These are phyloP conservation scores for Melanotaenia pygmaea DNA, from an alignment of 2,797 vertebrate species.

Conservation along the genomic window DNA sequence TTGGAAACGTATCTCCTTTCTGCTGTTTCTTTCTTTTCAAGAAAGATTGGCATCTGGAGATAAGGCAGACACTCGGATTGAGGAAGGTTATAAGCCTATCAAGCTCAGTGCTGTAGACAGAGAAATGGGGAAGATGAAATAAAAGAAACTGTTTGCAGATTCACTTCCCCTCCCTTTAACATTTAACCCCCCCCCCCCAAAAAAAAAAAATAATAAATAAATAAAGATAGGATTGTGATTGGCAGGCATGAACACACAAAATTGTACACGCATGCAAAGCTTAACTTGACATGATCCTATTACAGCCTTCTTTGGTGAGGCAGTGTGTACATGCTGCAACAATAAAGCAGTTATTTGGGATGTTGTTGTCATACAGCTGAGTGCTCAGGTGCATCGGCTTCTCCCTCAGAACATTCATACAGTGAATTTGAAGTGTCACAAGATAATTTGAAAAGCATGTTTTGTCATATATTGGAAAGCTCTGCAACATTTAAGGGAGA, in stretches of 20 bases:
- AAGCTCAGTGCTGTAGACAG: slow-evolving; percentile 31
- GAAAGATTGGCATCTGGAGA: slow-evolving; percentile 39
- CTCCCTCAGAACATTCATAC: slow-evolving; percentile 10
- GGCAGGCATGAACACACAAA: slow-evolving; percentile 40
- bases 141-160: slow-evolving; percentile 67
- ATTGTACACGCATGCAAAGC: slow-evolving; percentile 38
- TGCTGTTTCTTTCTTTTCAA: slow-evolving; percentile 24
- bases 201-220: too few species aligned
- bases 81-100: slow-evolving; percentile 36
- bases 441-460: not conserved
- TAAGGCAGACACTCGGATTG: slow-evolving; percentile 46
- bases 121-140: slow-evolving; percentile 61
- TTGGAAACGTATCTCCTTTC: slow-evolving; percentile 38
- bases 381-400: slow-evolving; percentile 39
- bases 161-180: slow-evolving; percentile 61
- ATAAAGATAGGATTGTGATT: slow-evolving; percentile 56
- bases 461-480: slow-evolving; percentile 7
- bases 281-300: slow-evolving; percentile 49
- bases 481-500: slow-evolving; percentile 2
- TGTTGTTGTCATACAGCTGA: slow-evolving; percentile 38
- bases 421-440: slow-evolving; percentile 18
- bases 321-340: slow-evolving; percentile 32
- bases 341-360: slow-evolving; percentile 36
- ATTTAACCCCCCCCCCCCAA: slow-evolving; percentile 9
- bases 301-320: slow-evolving; percentile 32